These are phyloP conservation scores for Meriones psammophilus DNA, from an alignment of 2,797 vertebrate genomes.

Conservation along the genomic window DNA sequence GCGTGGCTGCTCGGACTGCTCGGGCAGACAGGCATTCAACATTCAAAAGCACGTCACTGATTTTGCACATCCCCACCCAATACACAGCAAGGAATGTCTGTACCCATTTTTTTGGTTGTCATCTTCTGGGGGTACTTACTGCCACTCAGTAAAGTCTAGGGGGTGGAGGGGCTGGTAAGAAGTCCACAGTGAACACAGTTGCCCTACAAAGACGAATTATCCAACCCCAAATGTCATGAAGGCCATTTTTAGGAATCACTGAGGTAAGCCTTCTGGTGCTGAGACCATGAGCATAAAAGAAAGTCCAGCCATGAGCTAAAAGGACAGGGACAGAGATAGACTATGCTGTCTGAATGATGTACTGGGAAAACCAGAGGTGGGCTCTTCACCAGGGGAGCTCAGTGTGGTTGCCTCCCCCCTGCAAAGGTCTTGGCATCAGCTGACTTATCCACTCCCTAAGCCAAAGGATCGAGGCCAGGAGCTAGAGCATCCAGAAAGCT, in stretches of 20 bases:
- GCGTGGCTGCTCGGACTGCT: background rate
- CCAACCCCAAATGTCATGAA: background rate
- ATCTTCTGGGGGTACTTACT: background rate
- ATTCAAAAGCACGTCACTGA: background rate
- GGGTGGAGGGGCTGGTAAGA: background rate
- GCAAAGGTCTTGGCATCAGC: background rate
- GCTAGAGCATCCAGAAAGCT: background rate
- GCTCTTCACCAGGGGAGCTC: background rate
- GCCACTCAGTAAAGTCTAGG: background rate
- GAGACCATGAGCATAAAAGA: background rate
- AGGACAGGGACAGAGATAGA: background rate
- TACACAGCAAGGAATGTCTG: background rate
- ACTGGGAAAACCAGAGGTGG: background rate
- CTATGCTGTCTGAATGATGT: background rate
- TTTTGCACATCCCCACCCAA: background rate
- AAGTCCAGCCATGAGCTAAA: background rate
- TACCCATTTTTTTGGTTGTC: background rate
- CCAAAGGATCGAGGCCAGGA: background rate
- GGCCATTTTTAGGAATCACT: background rate
- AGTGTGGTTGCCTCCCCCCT: background rate
- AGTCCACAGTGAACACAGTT: background rate
- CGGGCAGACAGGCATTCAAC: background rate
- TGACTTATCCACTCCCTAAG: background rate
- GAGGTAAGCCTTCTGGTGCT: background rate
- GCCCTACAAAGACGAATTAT: background rate